Conservation (phyloP, 2,888 invertebrate genomes). For the Cetonia aurata region DNA sequence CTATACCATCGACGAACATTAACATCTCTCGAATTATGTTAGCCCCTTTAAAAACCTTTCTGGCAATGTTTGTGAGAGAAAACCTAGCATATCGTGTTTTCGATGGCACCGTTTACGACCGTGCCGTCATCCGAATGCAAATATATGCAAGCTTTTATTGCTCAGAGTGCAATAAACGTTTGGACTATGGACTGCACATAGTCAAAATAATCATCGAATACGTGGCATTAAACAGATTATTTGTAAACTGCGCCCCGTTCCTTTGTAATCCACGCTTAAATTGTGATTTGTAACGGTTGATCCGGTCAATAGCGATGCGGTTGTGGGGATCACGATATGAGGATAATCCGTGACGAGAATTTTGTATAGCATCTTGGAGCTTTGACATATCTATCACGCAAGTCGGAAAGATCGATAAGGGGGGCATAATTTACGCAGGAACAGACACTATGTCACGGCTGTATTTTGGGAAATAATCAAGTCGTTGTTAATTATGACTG, state of each 20-base stretch:
- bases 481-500: conserved; percentile 35
- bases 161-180: conserved; percentile 34
- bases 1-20: no score
- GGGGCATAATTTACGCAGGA: conserved; percentile 30
- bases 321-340: conserved; percentile 20
- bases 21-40: no score
- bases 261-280: conserved; percentile 51
- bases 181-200: conserved; percentile 27
- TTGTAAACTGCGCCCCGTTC: conserved; percentile 22
- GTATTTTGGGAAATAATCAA: conserved; percentile 40
- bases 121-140: conserved; percentile 34
- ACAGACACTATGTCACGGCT: conserved; percentile 15
- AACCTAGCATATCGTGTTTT: conserved; percentile 2
- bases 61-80: no score
- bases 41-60: no score
- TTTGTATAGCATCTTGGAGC: conserved; percentile 47
- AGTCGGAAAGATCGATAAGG: conserved; percentile 51
- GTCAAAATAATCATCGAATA: conserved; percentile 42
- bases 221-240: conserved; percentile 31
- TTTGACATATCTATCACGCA: conserved; percentile 59
- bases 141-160: conserved; percentile 41
- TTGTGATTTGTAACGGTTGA: conserved; percentile 61
- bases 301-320: conserved; percentile 58
- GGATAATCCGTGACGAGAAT: conserved; percentile 42
- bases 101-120: conserved; percentile 22